phyloP scores from a whole-genome alignment of 2,113 vertebrate species.

The Chamaetylas fuelleborni region DNA sequence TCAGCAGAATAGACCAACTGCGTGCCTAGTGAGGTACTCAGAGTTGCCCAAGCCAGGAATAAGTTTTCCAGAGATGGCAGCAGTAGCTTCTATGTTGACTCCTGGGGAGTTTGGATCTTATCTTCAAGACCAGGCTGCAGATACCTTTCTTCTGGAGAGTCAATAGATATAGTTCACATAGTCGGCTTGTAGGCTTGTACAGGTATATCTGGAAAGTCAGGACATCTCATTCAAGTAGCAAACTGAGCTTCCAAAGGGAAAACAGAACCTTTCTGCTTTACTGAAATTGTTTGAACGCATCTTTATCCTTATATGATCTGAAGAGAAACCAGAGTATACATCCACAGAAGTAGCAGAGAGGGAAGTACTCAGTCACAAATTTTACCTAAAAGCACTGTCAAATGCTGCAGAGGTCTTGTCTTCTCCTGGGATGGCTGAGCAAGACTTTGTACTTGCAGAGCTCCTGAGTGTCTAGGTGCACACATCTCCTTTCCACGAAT shows the following conservation, averaged over 20 bases:
- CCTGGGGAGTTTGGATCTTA: background rate
- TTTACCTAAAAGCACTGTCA: background rate
- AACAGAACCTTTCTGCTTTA: background rate
- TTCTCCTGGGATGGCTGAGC: background rate
- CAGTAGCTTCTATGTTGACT: background rate
- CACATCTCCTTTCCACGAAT: background rate
- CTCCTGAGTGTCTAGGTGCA: background rate
- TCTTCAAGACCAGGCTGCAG: background rate
- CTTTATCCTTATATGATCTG: background rate
- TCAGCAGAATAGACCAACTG: background rate
- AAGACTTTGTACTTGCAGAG: background rate
- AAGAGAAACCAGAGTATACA: background rate
- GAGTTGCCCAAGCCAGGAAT: background rate
- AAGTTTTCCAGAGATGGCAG: background rate
- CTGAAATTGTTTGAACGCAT: background rate
- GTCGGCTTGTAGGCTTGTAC: background rate
- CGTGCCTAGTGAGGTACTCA: background rate
- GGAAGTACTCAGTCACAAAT: background rate
- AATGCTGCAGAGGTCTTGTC: background rate
- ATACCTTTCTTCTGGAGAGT: background rate
- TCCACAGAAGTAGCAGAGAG: background rate
- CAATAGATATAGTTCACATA: background rate
- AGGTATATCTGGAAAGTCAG: background rate
- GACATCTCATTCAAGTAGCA: background rate
- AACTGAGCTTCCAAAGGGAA: background rate